These are phyloP conservation scores for Hartigia nigra DNA, from an alignment of 2,888 invertebrate genomes.

Conservation along the genomic window DNA sequence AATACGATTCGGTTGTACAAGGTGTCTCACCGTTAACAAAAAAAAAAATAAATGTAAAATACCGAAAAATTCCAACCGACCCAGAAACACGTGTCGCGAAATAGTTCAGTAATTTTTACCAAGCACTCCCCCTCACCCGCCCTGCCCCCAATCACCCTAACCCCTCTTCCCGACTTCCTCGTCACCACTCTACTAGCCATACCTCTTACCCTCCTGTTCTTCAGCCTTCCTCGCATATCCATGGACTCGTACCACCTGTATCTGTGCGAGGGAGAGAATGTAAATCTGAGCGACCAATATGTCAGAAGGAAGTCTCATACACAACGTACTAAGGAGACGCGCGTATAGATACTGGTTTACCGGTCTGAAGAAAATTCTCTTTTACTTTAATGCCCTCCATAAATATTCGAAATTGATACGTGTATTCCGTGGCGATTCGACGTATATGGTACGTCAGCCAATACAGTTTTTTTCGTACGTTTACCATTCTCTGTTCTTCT, in stretches of 20 bases:
- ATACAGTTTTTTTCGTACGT: background rate
- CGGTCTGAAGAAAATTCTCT: constrained; percentile 22
- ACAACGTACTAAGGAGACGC: constrained; percentile 19
- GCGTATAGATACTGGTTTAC: constrained; percentile 7
- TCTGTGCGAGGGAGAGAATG: background rate
- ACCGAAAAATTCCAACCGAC: constrained; percentile 24
- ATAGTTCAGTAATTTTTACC: background rate
- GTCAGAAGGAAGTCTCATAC: constrained; percentile 21
- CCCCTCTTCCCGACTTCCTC: no score
- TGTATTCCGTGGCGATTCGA: constrained; percentile 4
- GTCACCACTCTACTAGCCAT: no score
- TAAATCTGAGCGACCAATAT: constrained; percentile 2
- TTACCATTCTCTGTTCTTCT: background rate
- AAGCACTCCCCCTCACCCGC: background rate
- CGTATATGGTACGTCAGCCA: no score
- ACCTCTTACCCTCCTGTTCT: background rate
- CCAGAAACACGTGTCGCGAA: background rate
- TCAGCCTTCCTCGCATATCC: background rate
- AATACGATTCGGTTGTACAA: constrained; percentile 42
- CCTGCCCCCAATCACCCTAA: background rate
- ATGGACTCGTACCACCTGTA: no score
- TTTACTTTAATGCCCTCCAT: constrained; percentile 43
- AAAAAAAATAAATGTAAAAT: background rate
- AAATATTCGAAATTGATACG: constrained; percentile 38
- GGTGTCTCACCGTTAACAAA: constrained; percentile 16